Evolutionary conservation across 2,113 vertebrate genomes (phyloP), one percentile per base, ranked within the genome.

Genomic region (Loxodonta africana): DNA sequence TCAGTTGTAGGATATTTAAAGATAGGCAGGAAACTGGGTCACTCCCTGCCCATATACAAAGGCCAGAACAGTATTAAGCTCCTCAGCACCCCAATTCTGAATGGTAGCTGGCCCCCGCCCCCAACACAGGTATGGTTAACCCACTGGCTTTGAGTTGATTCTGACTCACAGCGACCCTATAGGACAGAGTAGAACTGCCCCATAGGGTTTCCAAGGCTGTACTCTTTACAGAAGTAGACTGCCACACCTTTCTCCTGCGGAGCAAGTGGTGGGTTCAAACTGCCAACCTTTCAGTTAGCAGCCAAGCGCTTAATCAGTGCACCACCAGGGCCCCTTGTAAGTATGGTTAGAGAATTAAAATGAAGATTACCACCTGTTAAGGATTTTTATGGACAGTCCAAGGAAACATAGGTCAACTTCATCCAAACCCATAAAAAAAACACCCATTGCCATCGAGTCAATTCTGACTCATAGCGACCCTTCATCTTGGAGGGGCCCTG

Each of bases 1-100:
- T 92, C 63, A 76, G n/a, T 63, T 53, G 41, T 23, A 10, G 51
- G 91, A 87, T 76, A 92, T 88, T 95, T 86, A 83, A 94, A 81
- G 44, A 44, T 63, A 83, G 33, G 20, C 14, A 51, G 41, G 67
- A 94, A 85, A 94, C 6, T 44, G 37, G 20, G 17, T 87, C 51
- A 37, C 76, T 8, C 23, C 65, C 7, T 51, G 6, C 20, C 83
- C 41, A 33, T 26, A 71, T 57, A 67, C n/a, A 69, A 92, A 94
- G 30, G 20, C n/a, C 71, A 84, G 18, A 63, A 73, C 15, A 26
- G 25, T 25, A 82, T 37, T 74, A 44, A 91, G 41, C 20, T 53
- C 53, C 53, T 94, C n/a, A 48, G 23, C 14, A 60, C 3, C 11
- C 30, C 60, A 62, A 12, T 78, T 82, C 28, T 30, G 10, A 78